Base-by-base conservation (phyloP, 2,888 invertebrate species). In the Xestia ashworthii region DNA sequence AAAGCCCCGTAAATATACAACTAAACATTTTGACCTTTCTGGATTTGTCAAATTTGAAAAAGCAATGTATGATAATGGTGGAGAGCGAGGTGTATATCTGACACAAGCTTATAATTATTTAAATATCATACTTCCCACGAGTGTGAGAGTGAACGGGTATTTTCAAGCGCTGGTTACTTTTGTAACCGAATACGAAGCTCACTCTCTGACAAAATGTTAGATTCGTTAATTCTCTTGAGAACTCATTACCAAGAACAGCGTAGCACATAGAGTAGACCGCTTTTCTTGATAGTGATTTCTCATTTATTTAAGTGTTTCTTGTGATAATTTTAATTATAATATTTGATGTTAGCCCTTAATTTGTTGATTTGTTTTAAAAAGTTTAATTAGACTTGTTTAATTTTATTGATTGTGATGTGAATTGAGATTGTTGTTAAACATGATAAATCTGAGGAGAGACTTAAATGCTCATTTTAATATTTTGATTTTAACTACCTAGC, bases 31-130 rank as follows among this genome's bases (percentile, higher is more conserved):
- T 66, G 76, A 76, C 48, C 76, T 71, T 66, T 58, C 53, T n/a
- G 76, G 66, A 66, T 71, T 76, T 71, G 76, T 76, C 44, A 66
- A 66, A 46, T 55, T 46, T 58, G 76, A 76, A 71, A 71, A 71
- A 66, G 76, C 65, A 60, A 71, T 76, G 46, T 76, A 71, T 19
- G 71, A 76, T 66, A 76, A 71, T 76, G 58, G 66, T 41, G 76
- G 71, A 25, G 76, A 76, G 53, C 65, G 67, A 60, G 55, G 58
- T 9, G 46, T 71, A 25, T 71, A 71, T 60, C 32, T 58, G 71
- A 71, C 71, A 71, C 60, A 71, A 58, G 70, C 70, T 41, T 70
- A 70, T n/a, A 70, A 53, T 58, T 70, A 58, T 48, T 64, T 64
- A 41, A 41, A 64, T 64, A 22, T 62, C 64, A 41, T 66, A 25